Conservation (phyloP, 2,113 vertebrate genomes). For the Thomomys bottae region DNA sequence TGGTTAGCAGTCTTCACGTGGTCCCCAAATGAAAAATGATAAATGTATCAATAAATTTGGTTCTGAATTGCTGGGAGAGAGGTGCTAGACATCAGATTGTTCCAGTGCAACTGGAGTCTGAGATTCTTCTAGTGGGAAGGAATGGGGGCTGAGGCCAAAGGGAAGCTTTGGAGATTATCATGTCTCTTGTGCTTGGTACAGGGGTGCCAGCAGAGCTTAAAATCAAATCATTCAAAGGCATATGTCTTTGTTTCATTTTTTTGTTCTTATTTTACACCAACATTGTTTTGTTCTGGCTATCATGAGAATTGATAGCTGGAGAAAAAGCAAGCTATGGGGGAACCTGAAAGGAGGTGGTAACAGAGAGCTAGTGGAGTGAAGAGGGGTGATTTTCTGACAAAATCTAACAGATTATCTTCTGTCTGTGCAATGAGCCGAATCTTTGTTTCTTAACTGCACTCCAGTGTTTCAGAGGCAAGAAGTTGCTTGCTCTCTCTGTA, state of each 20-base stretch:
- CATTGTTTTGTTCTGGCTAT: background rate
- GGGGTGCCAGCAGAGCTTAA: background rate
- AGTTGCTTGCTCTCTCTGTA: constrained; percentile 35
- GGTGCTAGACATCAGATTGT: accelerated
- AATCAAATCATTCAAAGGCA: background rate
- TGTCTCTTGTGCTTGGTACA: accelerated
- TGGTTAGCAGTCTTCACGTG: background rate
- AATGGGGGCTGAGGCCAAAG: background rate
- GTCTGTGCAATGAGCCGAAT: background rate
- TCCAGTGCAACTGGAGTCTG: constrained; percentile 12
- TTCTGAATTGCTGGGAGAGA: background rate
- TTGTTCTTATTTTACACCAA: no score
- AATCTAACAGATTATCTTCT: background rate
- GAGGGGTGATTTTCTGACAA: background rate
- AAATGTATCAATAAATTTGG: background rate
- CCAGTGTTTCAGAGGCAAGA: constrained; percentile 5
- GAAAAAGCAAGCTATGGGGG: background rate
- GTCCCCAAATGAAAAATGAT: background rate
- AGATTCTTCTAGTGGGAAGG: constrained; percentile 6
- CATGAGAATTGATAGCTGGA: background rate
- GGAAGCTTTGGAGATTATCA: background rate
- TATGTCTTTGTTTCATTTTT: background rate
- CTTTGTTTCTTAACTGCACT: constrained; percentile 39
- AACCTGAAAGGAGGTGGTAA: background rate
- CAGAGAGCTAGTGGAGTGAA: background rate